These are phyloP conservation scores for Galerucella calmariensis DNA, from an alignment of 2,888 invertebrate species.

Conservation along the genomic window DNA sequence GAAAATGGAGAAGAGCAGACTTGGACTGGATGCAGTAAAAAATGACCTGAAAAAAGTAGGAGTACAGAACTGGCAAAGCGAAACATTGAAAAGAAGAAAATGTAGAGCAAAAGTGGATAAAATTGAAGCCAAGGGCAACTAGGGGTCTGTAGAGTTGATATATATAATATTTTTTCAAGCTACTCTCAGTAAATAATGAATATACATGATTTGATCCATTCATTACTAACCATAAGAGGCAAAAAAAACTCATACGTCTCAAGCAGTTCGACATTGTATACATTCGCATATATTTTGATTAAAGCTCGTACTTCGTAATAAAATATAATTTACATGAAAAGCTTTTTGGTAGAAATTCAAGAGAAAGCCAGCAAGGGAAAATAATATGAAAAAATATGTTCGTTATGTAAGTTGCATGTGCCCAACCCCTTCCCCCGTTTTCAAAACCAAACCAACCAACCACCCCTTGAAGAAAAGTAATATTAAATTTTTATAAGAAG, in stretches of 20 bases:
- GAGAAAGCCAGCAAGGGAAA: slow-evolving; percentile 41
- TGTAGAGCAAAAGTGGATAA: no score
- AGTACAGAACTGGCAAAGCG: no score
- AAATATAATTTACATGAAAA: slow-evolving; percentile 37
- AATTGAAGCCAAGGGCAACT: no score
- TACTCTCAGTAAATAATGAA: neutral
- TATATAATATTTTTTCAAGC: neutral
- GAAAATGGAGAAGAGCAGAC: no score
- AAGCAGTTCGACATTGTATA: slow-evolving; percentile 12
- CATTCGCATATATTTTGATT: slow-evolving; percentile 27
- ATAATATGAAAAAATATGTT: slow-evolving; percentile 50
- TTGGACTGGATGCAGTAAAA: no score
- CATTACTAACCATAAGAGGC: neutral
- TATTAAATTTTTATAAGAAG: slow-evolving; percentile 67
- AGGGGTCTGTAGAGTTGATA: no score
- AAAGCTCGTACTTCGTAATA: slow-evolving; percentile 25
- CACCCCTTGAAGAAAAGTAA: slow-evolving; percentile 60
- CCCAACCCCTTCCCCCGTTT: slow-evolving; percentile 35
- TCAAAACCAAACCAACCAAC: slow-evolving; percentile 13
- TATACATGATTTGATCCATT: neutral
- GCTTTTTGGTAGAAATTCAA: slow-evolving; percentile 35
- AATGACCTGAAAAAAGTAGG: no score
- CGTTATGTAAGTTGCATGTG: slow-evolving; percentile 48
- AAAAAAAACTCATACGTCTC: neutral
- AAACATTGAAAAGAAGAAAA: no score